These are phyloP conservation scores for Crotalus helleri DNA, from an alignment of 2,113 vertebrate species.

Conservation along the genomic window DNA sequence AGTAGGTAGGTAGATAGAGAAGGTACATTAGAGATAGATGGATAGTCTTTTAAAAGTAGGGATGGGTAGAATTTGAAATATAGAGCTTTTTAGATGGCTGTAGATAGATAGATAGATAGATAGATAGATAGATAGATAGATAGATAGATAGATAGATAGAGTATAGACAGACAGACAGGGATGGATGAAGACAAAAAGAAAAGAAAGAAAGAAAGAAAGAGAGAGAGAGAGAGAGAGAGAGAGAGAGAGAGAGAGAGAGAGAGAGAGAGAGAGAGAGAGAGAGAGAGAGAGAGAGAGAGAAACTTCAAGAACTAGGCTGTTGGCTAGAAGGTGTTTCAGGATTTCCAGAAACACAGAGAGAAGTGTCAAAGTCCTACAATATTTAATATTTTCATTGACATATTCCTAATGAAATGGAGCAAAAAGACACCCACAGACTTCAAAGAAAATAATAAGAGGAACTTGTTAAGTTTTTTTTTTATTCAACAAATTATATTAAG, in stretches of 20 bases:
- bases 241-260: too few species aligned
- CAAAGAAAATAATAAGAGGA: constrained; percentile 19
- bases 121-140: too few species aligned
- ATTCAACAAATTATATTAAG: constrained; percentile 83
- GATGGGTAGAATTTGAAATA: background rate
- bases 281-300: rapidly evolving
- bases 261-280: rapidly evolving
- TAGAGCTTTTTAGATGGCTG: too few species aligned
- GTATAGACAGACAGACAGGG: too few species aligned
- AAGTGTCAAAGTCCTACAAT: background rate
- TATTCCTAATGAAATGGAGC: background rate
- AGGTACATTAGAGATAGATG: too few species aligned
- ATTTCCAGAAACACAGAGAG: background rate
- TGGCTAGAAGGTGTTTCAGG: background rate
- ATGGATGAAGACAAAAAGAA: too few species aligned
- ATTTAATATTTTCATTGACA: background rate
- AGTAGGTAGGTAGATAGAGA: too few species aligned
- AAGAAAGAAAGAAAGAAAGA: too few species aligned
- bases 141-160: too few species aligned
- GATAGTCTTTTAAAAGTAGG: too few species aligned
- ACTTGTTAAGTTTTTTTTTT: constrained; percentile 71
- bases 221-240: too few species aligned
- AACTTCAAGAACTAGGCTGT: background rate
- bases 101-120: too few species aligned
- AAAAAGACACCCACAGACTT: background rate